Evolutionary conservation across 1,140 invertebrate genomes (phyloP).

Genomic region (Heliothis virescens): DNA sequence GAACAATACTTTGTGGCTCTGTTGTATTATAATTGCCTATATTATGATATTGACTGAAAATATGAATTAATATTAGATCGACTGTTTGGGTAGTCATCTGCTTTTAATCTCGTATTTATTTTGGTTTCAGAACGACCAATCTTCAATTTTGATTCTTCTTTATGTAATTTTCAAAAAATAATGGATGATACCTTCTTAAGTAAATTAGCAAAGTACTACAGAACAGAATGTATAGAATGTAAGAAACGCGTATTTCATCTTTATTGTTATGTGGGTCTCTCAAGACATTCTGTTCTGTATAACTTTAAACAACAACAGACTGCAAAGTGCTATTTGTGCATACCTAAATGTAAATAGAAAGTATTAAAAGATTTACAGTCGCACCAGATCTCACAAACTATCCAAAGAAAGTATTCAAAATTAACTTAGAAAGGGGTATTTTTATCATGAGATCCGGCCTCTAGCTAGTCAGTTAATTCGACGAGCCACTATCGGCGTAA

Average conservation of each 20-base stretch:
- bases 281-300: too few relatives aligned
- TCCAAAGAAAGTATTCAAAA: background rate
- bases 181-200: too few relatives aligned
- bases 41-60: slow-evolving; percentile 10
- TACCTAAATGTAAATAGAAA: too few relatives aligned
- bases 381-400: background rate
- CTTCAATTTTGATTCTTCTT: slow-evolving; percentile 5
- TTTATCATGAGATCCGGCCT: background rate
- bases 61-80: slow-evolving; percentile 9
- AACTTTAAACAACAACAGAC: too few relatives aligned
- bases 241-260: too few relatives aligned
- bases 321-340: background rate
- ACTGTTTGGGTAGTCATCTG: background rate
- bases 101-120: slow-evolving; percentile 9
- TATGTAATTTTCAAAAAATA: slow-evolving; percentile 1
- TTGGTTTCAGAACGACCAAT: slow-evolving; percentile 5
- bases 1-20: slow-evolving; percentile 21
- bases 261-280: too few relatives aligned
- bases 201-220: too few relatives aligned
- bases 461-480: background rate
- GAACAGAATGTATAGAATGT: too few relatives aligned
- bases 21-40: background rate
- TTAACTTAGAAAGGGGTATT: background rate
- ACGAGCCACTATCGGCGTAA: background rate
- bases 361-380: too few relatives aligned